A percentile compares a stretch with the other conserved stretches of the same genome.
Evolutionary conservation across 2,113 vertebrate species (phyloP).

Genomic region (Chaenogobius annularis): DNA sequence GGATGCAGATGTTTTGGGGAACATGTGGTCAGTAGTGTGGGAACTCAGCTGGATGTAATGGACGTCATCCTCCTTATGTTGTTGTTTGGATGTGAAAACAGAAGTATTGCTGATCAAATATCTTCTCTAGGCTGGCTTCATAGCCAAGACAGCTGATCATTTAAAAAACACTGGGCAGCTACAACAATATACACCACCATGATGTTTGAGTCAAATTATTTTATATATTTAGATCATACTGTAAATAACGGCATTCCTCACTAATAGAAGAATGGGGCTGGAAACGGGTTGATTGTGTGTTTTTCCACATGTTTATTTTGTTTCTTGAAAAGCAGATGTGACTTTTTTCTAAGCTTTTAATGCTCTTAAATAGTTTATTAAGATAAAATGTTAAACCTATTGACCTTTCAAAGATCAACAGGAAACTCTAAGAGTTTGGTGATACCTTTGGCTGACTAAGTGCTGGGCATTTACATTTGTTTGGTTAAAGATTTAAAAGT

Average conservation of each 20-base stretch:
- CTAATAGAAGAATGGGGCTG: slow-evolving; percentile 23
- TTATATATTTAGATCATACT: neutral
- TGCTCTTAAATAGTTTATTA: slow-evolving; percentile 28
- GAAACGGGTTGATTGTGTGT: slow-evolving; percentile 26
- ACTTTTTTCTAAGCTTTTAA: slow-evolving; percentile 20
- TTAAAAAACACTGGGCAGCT: slow-evolving; percentile 37
- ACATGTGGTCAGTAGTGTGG: slow-evolving; percentile 10
- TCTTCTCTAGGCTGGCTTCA: slow-evolving; percentile 18
- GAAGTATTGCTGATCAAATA: slow-evolving; percentile 38
- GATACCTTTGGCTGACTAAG: slow-evolving; percentile 36
- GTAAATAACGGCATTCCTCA: neutral
- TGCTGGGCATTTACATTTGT: slow-evolving; percentile 27
- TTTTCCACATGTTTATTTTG: slow-evolving; percentile 46
- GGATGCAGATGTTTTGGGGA: slow-evolving; percentile 12
- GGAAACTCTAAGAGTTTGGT: slow-evolving; percentile 36
- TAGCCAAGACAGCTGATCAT: slow-evolving; percentile 40
- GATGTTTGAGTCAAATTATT: neutral
- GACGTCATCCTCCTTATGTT: slow-evolving; percentile 3
- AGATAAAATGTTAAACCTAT: slow-evolving; percentile 11
- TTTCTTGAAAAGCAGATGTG: slow-evolving; percentile 29
- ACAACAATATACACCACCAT: neutral
- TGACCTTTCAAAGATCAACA: slow-evolving; percentile 36
- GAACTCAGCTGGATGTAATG: slow-evolving; percentile 25
- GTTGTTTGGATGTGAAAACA: slow-evolving; percentile 38
- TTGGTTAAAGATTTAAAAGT: slow-evolving; percentile 8